A percentile compares a stretch with the other conserved stretches of the same genome.
These are phyloP conservation scores for Eulemur rufifrons DNA, from an alignment of 2,113 vertebrate species.

Conservation along the genomic window DNA sequence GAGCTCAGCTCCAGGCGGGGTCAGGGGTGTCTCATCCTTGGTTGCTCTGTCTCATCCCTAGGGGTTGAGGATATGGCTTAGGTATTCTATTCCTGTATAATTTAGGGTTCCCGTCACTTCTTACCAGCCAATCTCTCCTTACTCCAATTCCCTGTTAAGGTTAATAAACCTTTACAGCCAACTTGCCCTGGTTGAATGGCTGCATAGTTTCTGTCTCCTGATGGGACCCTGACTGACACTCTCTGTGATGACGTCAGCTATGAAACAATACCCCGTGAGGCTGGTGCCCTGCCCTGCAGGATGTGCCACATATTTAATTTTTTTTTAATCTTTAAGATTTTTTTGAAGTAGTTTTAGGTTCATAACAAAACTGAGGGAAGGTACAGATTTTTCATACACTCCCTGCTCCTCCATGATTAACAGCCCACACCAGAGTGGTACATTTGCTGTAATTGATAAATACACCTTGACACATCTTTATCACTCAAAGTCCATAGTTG, in stretches of 20 bases:
- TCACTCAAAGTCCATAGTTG: neutral
- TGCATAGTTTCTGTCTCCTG: neutral
- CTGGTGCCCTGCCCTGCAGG: neutral
- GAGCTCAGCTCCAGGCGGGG: neutral
- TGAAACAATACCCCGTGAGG: neutral
- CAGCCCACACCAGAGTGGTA: rapidly evolving
- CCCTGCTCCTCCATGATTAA: too few species aligned
- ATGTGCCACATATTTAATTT: neutral
- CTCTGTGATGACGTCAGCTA: neutral
- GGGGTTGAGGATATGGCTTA: neutral
- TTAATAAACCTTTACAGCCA: neutral
- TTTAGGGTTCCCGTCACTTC: neutral
- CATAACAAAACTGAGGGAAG: neutral
- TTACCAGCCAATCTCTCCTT: neutral
- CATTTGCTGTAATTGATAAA: neutral
- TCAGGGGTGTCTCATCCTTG: rapidly evolving
- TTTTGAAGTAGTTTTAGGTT: neutral
- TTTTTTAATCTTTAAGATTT: neutral
- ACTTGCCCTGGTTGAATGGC: neutral
- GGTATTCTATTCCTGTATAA: neutral
- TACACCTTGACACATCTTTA: neutral
- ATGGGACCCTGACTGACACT: neutral
- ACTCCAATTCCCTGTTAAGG: neutral
- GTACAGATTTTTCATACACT: neutral
- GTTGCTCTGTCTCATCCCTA: neutral